Conservation (phyloP, 2,113 vertebrate genomes). For the Carollia perspicillata region DNA sequence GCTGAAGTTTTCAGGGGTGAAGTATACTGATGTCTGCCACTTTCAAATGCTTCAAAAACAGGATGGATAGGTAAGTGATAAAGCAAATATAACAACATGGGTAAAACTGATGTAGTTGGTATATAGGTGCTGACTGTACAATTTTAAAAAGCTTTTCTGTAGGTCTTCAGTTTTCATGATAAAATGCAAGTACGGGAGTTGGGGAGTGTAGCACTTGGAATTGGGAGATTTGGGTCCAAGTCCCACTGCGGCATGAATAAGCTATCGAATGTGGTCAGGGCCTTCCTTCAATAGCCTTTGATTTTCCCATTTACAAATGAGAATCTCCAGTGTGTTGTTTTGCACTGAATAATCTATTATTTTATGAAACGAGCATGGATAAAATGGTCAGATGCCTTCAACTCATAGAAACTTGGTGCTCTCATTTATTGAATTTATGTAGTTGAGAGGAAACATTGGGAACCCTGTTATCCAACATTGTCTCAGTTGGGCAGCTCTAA, state of each 20-base stretch:
- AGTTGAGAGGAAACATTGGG: neutral
- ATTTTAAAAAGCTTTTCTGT: neutral
- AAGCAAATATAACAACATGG: neutral
- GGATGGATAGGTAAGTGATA: neutral
- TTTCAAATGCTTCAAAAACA: constrained; percentile 3
- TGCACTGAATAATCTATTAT: neutral
- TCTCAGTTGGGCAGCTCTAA: neutral
- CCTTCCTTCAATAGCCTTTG: neutral
- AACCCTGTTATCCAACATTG: neutral
- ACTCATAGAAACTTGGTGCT: neutral
- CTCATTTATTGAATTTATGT: neutral
- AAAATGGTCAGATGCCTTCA: neutral
- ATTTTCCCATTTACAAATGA: neutral
- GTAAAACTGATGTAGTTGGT: neutral
- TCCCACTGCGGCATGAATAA: neutral
- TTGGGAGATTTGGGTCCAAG: neutral
- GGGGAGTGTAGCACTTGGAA: neutral
- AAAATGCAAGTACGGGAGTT: neutral
- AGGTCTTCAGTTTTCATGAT: neutral
- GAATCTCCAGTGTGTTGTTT: neutral
- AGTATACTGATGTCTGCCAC: neutral
- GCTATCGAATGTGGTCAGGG: neutral
- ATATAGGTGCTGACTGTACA: neutral
- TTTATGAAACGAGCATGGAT: neutral
- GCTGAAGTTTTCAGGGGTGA: neutral